A percentile compares a stretch with the other conserved stretches of the same genome.
These are phyloP conservation scores for Isichthys henryi DNA, from an alignment of 2,113 vertebrate genomes.

Conservation along the genomic window DNA sequence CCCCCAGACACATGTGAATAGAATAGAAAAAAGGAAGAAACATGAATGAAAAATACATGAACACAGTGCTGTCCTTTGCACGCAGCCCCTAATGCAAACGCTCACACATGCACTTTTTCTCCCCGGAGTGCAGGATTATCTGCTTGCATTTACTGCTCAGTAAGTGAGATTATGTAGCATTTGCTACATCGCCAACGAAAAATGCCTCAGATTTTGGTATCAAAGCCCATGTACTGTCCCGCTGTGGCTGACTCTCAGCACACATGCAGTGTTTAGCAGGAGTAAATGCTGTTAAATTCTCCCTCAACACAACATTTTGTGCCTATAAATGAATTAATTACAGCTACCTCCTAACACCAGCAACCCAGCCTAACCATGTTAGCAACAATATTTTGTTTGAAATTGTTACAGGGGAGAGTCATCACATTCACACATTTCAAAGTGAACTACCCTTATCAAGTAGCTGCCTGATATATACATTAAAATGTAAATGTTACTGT, in stretches of 20 bases:
- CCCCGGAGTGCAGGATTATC: neutral
- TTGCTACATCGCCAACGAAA: too few species aligned
- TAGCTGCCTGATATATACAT: neutral
- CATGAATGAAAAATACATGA: conserved; percentile 20
- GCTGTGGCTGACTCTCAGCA: neutral
- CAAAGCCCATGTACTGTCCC: too few species aligned
- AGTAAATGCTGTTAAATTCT: neutral
- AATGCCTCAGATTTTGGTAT: neutral
- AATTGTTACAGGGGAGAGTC: neutral
- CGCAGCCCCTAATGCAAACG: neutral
- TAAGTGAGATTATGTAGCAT: neutral
- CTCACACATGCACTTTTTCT: neutral
- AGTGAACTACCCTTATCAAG: neutral
- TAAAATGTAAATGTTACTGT: neutral
- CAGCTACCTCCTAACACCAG: neutral
- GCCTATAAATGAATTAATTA: neutral
- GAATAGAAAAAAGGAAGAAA: neutral
- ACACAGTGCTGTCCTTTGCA: neutral
- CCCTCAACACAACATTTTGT: neutral
- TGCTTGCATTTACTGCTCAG: neutral
- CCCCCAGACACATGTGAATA: conserved; percentile 6
- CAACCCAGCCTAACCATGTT: neutral
- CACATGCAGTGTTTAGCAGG: neutral
- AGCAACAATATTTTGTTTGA: neutral
- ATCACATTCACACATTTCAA: neutral